phyloP scores from a whole-genome alignment of 2,797 vertebrate genomes.

The Oryzias sinensis region DNA sequence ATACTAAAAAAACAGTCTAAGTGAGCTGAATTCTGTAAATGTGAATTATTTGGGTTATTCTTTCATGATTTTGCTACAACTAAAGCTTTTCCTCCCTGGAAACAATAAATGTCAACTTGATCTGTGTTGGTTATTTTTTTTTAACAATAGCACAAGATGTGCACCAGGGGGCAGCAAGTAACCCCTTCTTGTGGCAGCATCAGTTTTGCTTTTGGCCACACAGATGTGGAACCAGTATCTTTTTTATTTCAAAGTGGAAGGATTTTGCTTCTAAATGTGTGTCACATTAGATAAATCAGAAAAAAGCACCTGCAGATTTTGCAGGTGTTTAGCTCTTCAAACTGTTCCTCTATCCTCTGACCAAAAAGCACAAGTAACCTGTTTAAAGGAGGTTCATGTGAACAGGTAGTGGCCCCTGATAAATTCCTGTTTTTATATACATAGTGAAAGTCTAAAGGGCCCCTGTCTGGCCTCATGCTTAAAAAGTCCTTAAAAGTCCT shows the following conservation, averaged over 20 bases:
- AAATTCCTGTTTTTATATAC: constrained; percentile 38
- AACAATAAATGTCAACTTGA: constrained; percentile 73
- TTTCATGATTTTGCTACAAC: constrained; percentile 68
- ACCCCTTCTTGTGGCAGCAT: background rate
- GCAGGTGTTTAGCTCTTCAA: too few species aligned
- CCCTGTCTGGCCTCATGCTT: constrained; percentile 28
- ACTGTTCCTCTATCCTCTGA: too few species aligned
- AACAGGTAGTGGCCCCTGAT: constrained; percentile 4
- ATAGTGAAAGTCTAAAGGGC: constrained; percentile 30
- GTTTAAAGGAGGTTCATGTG: too few species aligned
- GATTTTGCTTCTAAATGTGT: too few species aligned
- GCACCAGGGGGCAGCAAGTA: constrained; percentile 62
- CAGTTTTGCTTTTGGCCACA: background rate
- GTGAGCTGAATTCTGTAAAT: constrained; percentile 29
- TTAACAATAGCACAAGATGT: background rate
- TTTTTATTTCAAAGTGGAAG: background rate
- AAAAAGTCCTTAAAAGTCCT: constrained; percentile 26
- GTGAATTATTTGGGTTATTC: constrained; percentile 52
- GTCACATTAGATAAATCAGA: too few species aligned
- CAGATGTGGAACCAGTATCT: background rate
- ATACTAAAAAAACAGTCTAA: constrained; percentile 33
- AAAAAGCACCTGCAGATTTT: too few species aligned
- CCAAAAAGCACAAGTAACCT: too few species aligned
- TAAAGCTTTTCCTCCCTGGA: constrained; percentile 50
- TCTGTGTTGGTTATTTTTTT: background rate